Evolutionary conservation across 35 echinoderm and acorn worm genomes (phyloP).

Genomic region (Acanthaster planci): DNA sequence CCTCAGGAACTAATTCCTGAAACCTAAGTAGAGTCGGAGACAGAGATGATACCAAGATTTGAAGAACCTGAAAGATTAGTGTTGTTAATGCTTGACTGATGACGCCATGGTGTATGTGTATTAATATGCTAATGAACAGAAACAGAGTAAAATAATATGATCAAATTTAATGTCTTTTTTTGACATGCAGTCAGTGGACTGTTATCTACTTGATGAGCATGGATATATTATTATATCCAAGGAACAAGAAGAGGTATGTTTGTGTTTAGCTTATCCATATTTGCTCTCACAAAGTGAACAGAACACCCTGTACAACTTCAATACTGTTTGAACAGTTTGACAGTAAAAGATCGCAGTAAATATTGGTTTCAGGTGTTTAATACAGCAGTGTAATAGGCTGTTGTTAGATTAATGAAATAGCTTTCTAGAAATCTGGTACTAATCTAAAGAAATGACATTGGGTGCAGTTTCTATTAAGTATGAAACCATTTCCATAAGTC

Average conservation of each 20-base stretch:
- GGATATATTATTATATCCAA: slow-evolving; percentile 42
- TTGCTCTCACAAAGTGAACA: neutral
- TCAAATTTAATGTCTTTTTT: neutral
- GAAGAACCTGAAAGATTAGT: too few relatives aligned
- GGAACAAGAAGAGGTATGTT: slow-evolving; percentile 19
- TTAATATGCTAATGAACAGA: too few relatives aligned
- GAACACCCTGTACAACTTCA: neutral
- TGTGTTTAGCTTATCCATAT: neutral
- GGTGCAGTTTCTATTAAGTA: too few relatives aligned
- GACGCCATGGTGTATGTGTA: too few relatives aligned
- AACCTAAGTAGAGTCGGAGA: too few relatives aligned
- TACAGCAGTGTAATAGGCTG: neutral
- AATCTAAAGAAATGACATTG: too few relatives aligned
- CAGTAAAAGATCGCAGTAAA: neutral
- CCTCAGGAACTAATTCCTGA: too few relatives aligned
- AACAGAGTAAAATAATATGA: too few relatives aligned
- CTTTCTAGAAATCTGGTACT: too few relatives aligned
- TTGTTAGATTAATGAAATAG: neutral
- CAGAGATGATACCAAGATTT: too few relatives aligned
- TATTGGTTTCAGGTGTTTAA: neutral
- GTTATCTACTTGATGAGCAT: slow-evolving; percentile 49
- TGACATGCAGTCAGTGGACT: slow-evolving; percentile 25
- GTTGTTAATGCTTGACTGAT: too few relatives aligned
- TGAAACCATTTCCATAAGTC: too few relatives aligned
- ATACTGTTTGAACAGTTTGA: neutral